These are phyloP conservation scores for Lepidocyrtinus sp. DNA, from an alignment of 2,888 invertebrate genomes.

Conservation along the genomic window DNA sequence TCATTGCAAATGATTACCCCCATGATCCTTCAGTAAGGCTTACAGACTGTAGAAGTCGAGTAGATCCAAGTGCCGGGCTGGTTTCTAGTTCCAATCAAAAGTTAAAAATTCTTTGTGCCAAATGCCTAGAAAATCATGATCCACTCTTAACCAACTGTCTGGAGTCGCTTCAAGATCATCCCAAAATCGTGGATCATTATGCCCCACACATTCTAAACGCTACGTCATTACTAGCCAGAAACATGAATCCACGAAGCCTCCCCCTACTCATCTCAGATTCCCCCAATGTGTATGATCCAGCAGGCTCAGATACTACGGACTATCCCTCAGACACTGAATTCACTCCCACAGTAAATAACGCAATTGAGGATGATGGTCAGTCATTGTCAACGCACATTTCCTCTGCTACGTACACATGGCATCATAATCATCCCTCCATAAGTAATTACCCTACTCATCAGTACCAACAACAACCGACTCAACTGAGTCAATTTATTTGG, in stretches of 20 bases:
- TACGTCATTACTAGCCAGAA: neutral
- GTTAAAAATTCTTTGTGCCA: conserved; percentile 70
- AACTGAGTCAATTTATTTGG: conserved; percentile 67
- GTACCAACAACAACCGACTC: conserved; percentile 44
- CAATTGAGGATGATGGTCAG: conserved; percentile 60
- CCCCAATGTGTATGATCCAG: conserved; percentile 28
- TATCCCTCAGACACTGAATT: conserved; percentile 70
- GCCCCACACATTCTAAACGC: conserved; percentile 17
- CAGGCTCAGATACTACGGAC: conserved; percentile 67
- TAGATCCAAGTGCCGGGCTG: conserved; percentile 22
- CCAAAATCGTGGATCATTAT: conserved; percentile 21
- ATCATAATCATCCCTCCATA: conserved; percentile 41
- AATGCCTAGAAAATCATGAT: conserved; percentile 70
- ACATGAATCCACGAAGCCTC: neutral
- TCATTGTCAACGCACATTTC: conserved; percentile 67
- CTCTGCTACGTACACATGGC: conserved; percentile 66
- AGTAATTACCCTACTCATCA: conserved; percentile 25
- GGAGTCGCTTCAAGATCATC: neutral
- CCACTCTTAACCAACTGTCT: conserved; percentile 70
- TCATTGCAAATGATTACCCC: conserved; percentile 6
- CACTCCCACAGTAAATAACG: conserved; percentile 62
- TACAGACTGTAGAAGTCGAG: conserved; percentile 3
- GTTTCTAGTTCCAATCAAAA: conserved; percentile 58
- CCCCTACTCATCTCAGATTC: conserved; percentile 42
- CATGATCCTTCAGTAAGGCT: conserved; percentile 14